These are phyloP conservation scores for Coboldia fuscipes DNA, from an alignment of 1,140 invertebrate genomes.

Conservation along the genomic window DNA sequence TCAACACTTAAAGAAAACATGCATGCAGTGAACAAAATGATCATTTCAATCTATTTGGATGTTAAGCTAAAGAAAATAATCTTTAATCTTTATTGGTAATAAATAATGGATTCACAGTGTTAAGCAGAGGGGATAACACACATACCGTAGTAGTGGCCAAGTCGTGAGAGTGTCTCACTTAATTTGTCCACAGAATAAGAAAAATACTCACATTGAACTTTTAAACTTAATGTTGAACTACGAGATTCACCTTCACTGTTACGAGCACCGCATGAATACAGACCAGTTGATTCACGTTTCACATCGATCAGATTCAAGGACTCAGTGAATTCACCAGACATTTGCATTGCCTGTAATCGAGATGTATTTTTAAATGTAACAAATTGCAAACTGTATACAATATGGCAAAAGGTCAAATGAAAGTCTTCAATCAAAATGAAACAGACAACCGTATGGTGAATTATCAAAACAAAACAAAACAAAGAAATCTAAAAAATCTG, in stretches of 20 bases:
- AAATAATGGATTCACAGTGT: too few species aligned
- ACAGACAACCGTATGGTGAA: too few species aligned
- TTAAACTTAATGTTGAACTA: conserved; percentile 34
- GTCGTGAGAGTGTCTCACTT: not conserved
- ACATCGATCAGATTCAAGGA: conserved; percentile 24
- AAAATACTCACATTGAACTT: conserved; percentile 38
- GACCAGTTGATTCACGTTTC: conserved; percentile 26
- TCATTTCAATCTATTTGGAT: too few species aligned
- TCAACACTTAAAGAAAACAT: too few species aligned
- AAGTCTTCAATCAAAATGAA: too few species aligned
- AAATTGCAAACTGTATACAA: not conserved
- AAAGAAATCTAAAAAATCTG: too few species aligned
- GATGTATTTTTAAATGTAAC: not conserved
- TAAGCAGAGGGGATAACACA: not conserved
- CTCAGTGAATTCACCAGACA: conserved; percentile 20
- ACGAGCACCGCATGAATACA: conserved; percentile 41
- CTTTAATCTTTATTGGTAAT: too few species aligned
- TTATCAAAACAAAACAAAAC: too few species aligned
- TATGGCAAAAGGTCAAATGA: too few species aligned
- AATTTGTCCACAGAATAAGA: not conserved
- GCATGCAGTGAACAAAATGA: too few species aligned
- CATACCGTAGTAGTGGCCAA: not conserved
- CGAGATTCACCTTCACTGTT: conserved; percentile 44
- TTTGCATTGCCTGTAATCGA: conserved; percentile 18
- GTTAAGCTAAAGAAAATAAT: too few species aligned